These are phyloP conservation scores for Bubalus kerabau DNA, from an alignment of 2,113 vertebrate genomes.

Conservation along the genomic window DNA sequence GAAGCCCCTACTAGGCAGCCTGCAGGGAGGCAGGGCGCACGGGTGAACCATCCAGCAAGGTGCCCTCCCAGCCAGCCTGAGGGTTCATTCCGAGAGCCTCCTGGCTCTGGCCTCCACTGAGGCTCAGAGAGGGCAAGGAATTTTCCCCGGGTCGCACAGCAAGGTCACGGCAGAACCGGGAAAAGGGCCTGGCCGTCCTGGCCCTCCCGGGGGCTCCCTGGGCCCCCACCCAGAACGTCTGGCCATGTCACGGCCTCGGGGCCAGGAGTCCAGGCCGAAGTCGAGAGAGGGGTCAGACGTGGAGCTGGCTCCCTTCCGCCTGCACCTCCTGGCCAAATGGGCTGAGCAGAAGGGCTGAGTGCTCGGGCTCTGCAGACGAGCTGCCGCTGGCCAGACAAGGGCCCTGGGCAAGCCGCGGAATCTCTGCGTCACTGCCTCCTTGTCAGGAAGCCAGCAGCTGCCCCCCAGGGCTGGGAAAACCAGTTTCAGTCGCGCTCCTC, in stretches of 20 bases:
- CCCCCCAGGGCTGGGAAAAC: neutral
- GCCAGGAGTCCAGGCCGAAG: neutral
- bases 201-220: neutral
- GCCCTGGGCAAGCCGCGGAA: neutral
- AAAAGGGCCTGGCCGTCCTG: neutral
- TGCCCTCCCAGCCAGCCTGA: neutral
- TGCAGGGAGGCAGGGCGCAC: rapidly evolving
- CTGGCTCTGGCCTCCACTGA: neutral
- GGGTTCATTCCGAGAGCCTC: neutral
- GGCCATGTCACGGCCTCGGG: rapidly evolving
- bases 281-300: rapidly evolving
- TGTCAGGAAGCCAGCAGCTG: neutral
- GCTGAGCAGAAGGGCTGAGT: neutral
- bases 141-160: neutral
- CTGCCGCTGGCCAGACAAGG: no score
- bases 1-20: neutral
- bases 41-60: rapidly evolving
- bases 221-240: no score
- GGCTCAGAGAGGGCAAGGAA: neutral
- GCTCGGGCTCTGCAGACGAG: neutral
- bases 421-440: neutral
- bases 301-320: neutral
- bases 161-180: neutral
- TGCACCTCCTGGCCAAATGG: neutral
- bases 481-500: rapidly evolving